Evolutionary conservation across 2,113 vertebrate species (phyloP).

Genomic region (Phoxinus phoxinus): DNA sequence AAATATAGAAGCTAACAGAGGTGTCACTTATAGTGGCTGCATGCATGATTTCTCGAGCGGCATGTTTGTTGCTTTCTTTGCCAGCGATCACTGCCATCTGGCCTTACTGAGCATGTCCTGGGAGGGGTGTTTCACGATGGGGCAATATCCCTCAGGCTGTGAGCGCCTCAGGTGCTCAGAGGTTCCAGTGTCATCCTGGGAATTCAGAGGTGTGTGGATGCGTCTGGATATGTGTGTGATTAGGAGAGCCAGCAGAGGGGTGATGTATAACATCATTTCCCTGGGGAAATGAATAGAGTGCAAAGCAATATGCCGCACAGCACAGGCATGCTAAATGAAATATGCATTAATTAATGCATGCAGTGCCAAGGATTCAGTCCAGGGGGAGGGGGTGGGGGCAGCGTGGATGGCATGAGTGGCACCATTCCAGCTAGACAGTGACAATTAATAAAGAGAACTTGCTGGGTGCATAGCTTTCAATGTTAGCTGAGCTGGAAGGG

Average conservation of each 20-base stretch:
- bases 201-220: slow-evolving; percentile 19
- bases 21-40: not conserved
- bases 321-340: slow-evolving; percentile 44
- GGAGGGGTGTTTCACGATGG: not conserved
- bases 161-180: slow-evolving; percentile 50
- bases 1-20: slow-evolving; percentile 8
- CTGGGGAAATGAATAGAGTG: not conserved
- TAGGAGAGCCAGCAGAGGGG: slow-evolving; percentile 7
- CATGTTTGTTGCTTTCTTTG: not conserved
- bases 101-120: slow-evolving; percentile 11
- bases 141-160: not conserved
- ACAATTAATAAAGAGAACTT: slow-evolving; percentile 42
- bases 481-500: slow-evolving; percentile 4
- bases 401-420: slow-evolving; percentile 14
- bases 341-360: slow-evolving; percentile 53
- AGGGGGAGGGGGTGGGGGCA: not conserved
- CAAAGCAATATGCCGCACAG: slow-evolving; percentile 34
- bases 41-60: slow-evolving; percentile 2
- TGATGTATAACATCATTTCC: slow-evolving; percentile 33
- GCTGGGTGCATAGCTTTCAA: not conserved
- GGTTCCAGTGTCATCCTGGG: slow-evolving; percentile 26
- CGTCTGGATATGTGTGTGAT: slow-evolving; percentile 1
- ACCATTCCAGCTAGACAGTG: slow-evolving; percentile 21
- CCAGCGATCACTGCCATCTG: slow-evolving; percentile 40
- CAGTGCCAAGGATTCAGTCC: slow-evolving; percentile 8